phyloP scores from a whole-genome alignment of 1,140 invertebrate species.

The Muscidifurax raptorellus region DNA sequence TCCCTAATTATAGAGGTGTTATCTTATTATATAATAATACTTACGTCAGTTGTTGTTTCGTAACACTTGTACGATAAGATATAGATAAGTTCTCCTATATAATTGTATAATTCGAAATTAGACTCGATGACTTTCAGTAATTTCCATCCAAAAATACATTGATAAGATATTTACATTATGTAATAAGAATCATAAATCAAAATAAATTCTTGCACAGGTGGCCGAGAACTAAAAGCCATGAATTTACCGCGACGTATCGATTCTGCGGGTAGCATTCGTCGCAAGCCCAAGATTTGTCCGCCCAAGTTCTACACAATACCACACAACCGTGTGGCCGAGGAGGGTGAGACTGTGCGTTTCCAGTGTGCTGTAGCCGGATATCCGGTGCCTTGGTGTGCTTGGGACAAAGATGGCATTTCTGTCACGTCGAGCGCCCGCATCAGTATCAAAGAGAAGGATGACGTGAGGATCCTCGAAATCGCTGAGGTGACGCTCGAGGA shows the following conservation, averaged over 20 bases:
- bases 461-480: conserved; percentile 86
- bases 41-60: too few relatives aligned
- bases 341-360: conserved; percentile 87
- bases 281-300: conserved; percentile 72
- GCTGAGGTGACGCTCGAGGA: conserved; percentile 85
- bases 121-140: too few relatives aligned
- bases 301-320: conserved; percentile 93
- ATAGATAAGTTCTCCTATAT: background rate
- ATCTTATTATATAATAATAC: too few relatives aligned
- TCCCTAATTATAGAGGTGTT: background rate
- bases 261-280: conserved; percentile 49
- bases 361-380: conserved; percentile 87
- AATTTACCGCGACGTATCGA: conserved; percentile 58
- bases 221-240: conserved; percentile 65
- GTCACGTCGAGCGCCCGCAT: conserved; percentile 81
- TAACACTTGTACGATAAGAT: too few relatives aligned
- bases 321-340: conserved; percentile 88
- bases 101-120: background rate
- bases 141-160: background rate
- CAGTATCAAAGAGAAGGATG: conserved; percentile 84
- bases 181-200: background rate
- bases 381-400: conserved; percentile 85
- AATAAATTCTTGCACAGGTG: conserved; percentile 54
- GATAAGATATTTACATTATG: too few relatives aligned
- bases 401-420: conserved; percentile 86